These are phyloP conservation scores for Tapirus terrestris DNA, from an alignment of 2,113 vertebrate genomes.

Conservation along the genomic window DNA sequence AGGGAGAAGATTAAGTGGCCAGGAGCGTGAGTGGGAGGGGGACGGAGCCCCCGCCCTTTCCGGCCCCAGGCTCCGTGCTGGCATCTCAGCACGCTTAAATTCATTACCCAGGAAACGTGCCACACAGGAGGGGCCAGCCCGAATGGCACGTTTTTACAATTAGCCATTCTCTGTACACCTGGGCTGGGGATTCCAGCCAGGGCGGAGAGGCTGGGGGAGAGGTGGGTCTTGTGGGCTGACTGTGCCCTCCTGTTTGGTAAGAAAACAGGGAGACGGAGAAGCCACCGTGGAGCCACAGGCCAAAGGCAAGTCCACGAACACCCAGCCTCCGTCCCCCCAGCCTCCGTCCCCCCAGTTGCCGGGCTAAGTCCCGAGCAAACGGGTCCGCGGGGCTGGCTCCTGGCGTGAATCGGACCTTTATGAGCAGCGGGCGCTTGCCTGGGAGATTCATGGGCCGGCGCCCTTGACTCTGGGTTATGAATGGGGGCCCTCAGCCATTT, in stretches of 20 bases:
- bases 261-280: neutral
- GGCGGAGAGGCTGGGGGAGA: neutral
- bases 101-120: neutral
- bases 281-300: conserved; percentile 53
- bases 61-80: rapidly evolving
- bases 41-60: rapidly evolving
- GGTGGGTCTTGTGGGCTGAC: neutral
- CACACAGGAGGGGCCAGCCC: neutral
- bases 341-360: conserved; percentile 26
- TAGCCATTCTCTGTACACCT: conserved; percentile 54
- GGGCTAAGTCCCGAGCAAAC: conserved; percentile 44
- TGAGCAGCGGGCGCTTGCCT: conserved; percentile 12
- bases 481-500: conserved; percentile 82
- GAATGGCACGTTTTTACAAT: neutral
- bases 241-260: neutral
- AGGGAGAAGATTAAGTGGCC: neutral
- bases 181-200: neutral
- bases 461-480: conserved; percentile 80
- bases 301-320: neutral
- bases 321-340: neutral
- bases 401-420: conserved; percentile 80
- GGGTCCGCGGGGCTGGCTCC: conserved; percentile 37
- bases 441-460: conserved; percentile 78
- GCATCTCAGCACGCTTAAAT: neutral
- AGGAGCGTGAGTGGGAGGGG: neutral